Evolutionary conservation across 2,888 invertebrate genomes (phyloP).

Genomic region (Falcaria lacertinaria): DNA sequence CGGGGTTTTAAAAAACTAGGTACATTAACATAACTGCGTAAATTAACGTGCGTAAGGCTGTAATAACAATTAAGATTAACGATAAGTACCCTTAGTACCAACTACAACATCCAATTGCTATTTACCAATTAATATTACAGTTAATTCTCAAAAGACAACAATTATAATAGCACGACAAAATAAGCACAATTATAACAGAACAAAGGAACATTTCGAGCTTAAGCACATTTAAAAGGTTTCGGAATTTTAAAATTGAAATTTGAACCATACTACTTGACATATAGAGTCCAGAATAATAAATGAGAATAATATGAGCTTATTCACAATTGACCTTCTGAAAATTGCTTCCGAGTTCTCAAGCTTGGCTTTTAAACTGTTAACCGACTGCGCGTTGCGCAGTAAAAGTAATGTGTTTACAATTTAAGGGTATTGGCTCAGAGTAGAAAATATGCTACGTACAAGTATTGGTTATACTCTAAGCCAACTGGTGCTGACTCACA

Average conservation of each 20-base stretch:
- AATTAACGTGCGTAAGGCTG: too few species aligned
- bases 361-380: slow-evolving; percentile 25
- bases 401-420: not conserved
- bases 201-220: not conserved
- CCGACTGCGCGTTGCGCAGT: slow-evolving; percentile 6
- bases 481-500: too few species aligned
- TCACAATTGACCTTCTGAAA: slow-evolving; percentile 39
- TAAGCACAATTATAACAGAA: too few species aligned
- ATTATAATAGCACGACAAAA: not conserved
- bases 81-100: too few species aligned
- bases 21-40: too few species aligned
- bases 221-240: not conserved
- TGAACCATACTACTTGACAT: not conserved
- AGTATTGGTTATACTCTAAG: too few species aligned
- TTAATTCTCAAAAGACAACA: not conserved
- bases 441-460: too few species aligned
- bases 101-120: too few species aligned
- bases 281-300: not conserved
- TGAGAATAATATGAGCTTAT: not conserved
- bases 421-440: slow-evolving; percentile 2
- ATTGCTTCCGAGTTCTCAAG: slow-evolving; percentile 49
- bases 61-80: too few species aligned
- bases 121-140: not conserved
- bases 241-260: too few species aligned
- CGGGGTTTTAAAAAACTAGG: too few species aligned